Conservation (phyloP, 2,888 invertebrate genomes). For the Tineola bisselliella region DNA sequence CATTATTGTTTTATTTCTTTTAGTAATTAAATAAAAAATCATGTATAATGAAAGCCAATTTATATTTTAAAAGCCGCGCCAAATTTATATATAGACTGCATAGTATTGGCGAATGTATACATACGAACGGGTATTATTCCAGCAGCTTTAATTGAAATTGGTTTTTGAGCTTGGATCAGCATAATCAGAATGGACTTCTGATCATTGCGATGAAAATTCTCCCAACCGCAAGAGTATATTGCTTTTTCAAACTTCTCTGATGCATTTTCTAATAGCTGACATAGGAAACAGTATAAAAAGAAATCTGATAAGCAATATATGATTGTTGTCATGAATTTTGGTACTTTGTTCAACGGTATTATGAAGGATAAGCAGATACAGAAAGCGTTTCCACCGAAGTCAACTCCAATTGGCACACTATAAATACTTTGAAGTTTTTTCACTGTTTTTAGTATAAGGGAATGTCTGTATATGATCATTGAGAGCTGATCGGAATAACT, state of each 20-base stretch:
- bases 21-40: no score
- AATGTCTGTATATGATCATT: not conserved
- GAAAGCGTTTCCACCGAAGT: conserved; percentile 42
- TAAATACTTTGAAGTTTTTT: conserved; percentile 36
- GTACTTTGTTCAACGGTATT: conserved; percentile 34
- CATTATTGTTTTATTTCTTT: no score
- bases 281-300: conserved; percentile 48
- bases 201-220: conserved; percentile 38
- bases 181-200: conserved; percentile 37
- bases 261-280: conserved; percentile 43
- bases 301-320: conserved; percentile 42
- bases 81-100: conserved; percentile 49
- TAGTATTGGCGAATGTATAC: conserved; percentile 45
- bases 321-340: conserved; percentile 38
- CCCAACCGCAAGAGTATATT: conserved; percentile 53
- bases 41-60: no score
- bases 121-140: conserved; percentile 53
- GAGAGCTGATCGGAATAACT: not conserved
- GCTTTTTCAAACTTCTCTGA: conserved; percentile 41
- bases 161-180: conserved; percentile 40
- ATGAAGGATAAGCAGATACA: conserved; percentile 44
- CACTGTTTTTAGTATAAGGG: conserved; percentile 28
- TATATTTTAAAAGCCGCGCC: conserved; percentile 46
- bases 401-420: conserved; percentile 43
- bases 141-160: conserved; percentile 41